Evolutionary conservation across 2,888 invertebrate species (phyloP).

Genomic region (Oxystoma pomonae): DNA sequence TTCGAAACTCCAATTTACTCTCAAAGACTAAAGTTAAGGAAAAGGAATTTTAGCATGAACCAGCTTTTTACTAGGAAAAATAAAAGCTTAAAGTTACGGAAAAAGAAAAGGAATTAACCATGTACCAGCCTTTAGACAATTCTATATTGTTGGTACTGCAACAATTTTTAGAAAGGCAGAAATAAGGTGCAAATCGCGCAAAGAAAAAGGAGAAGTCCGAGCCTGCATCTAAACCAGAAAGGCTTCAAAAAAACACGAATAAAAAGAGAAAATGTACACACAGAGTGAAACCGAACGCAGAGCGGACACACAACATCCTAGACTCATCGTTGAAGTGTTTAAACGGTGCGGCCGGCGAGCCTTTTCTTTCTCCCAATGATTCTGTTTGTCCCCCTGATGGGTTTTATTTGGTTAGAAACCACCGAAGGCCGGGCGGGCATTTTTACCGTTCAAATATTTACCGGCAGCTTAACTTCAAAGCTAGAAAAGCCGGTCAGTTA

Average conservation of each 20-base stretch:
- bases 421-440: slow-evolving; percentile 33
- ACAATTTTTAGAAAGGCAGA: no score
- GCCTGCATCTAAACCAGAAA: not conserved
- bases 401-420: slow-evolving; percentile 38
- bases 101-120: no score
- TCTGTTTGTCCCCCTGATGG: slow-evolving; percentile 29
- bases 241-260: not conserved
- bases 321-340: not conserved
- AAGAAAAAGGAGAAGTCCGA: no score
- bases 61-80: no score
- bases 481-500: not conserved
- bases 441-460: slow-evolving; percentile 40
- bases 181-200: no score
- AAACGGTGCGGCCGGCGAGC: not conserved
- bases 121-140: no score
- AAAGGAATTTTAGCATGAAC: no score
- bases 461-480: slow-evolving; percentile 39
- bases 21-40: no score
- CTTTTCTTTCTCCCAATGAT: not conserved
- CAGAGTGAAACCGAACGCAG: not conserved
- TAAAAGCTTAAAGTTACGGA: no score
- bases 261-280: not conserved
- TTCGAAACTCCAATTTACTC: no score
- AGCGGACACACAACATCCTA: not conserved
- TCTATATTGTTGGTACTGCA: no score